Percentiles rank a stretch among this genome's conserved stretches.
These are phyloP conservation scores for Epinephelus cyanopodus DNA, from an alignment of 2,113 vertebrate species.

Conservation along the genomic window DNA sequence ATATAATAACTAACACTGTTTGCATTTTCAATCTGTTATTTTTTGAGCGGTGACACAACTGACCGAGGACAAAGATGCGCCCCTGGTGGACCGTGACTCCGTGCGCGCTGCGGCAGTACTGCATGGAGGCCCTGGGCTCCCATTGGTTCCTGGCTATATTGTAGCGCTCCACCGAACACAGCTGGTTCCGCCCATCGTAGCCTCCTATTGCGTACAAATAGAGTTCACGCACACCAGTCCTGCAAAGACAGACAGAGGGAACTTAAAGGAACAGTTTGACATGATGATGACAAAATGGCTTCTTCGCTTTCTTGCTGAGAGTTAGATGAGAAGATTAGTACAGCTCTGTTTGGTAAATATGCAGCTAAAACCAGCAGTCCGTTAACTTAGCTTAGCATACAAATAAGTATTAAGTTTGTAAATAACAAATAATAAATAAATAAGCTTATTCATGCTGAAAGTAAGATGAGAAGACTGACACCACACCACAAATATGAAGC, in stretches of 20 bases:
- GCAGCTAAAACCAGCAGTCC: too few species aligned
- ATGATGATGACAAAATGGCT: neutral
- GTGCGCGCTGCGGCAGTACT: conserved; percentile 84
- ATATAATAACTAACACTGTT: too few species aligned
- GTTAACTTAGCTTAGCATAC: too few species aligned
- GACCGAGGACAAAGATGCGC: conserved; percentile 84
- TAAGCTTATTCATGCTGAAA: too few species aligned
- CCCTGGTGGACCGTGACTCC: conserved; percentile 82
- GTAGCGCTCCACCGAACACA: conserved; percentile 84
- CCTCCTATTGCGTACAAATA: conserved; percentile 86
- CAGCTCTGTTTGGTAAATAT: neutral
- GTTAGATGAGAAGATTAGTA: neutral
- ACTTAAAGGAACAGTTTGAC: neutral
- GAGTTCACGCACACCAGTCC: conserved; percentile 83
- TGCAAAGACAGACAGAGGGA: conserved; percentile 39
- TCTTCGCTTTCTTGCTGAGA: neutral
- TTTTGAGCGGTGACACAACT: conserved; percentile 46
- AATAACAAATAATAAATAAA: too few species aligned
- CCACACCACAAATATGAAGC: neutral
- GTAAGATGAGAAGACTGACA: neutral
- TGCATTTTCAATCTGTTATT: neutral
- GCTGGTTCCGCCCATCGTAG: conserved; percentile 84
- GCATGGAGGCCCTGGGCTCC: conserved; percentile 85
- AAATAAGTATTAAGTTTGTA: too few species aligned
- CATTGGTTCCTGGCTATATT: conserved; percentile 79